phyloP scores from a whole-genome alignment of 2,888 invertebrate species.

The Esperia sulphurella region DNA sequence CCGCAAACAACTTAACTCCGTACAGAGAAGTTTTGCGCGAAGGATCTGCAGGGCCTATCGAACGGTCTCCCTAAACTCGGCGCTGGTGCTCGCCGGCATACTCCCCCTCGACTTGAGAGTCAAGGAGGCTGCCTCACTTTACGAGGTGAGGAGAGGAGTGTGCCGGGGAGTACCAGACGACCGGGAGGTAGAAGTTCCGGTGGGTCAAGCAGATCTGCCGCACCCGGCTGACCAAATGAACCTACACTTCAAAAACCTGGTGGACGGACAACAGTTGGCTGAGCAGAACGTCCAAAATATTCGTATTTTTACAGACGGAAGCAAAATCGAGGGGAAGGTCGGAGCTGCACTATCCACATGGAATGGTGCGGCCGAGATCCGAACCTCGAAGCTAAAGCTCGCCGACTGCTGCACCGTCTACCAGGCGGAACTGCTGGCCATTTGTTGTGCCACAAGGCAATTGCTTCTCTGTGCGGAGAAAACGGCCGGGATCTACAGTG shows the following conservation, averaged over 20 bases:
- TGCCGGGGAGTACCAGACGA: neutral
- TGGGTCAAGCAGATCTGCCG: too few species aligned
- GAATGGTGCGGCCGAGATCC: too few species aligned
- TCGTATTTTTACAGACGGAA: too few species aligned
- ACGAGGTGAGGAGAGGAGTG: neutral
- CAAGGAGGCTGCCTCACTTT: neutral
- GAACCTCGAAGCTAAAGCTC: too few species aligned
- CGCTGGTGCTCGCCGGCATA: neutral
- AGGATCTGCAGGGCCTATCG: neutral
- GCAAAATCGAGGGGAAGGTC: too few species aligned
- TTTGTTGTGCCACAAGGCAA: too few species aligned
- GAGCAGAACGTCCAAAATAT: neutral
- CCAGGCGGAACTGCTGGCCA: too few species aligned
- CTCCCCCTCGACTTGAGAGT: neutral
- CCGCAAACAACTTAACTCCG: neutral
- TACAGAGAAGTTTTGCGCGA: neutral
- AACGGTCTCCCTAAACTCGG: neutral
- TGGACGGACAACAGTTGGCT: neutral
- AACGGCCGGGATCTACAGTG: too few species aligned
- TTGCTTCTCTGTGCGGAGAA: too few species aligned
- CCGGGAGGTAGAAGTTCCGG: neutral
- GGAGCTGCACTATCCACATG: too few species aligned
- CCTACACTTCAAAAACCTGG: neutral
- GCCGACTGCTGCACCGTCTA: too few species aligned
- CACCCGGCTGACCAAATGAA: neutral